Base-by-base conservation (phyloP, 1,140 invertebrate genomes). In the Orius insidiosus region DNA sequence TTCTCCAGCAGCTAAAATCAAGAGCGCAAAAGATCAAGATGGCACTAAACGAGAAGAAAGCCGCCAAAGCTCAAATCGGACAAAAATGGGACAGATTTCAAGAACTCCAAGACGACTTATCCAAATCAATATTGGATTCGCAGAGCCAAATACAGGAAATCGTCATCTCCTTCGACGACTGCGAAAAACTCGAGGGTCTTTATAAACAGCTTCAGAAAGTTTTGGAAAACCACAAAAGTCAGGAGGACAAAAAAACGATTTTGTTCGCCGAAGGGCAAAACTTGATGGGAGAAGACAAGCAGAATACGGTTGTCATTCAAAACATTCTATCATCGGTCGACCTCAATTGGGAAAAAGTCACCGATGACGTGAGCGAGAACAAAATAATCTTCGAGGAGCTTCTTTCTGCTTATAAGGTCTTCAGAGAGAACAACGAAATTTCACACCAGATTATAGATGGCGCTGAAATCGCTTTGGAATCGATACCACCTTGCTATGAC, bases 261-360 rank as follows among this genome's bases (percentile, higher is more conserved):
- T 62, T 83, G 1, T 69, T 75, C 31, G 70, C 75, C 54, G 75
- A 86, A 65, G 84, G 81, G 1, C 65, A 77, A 13, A 66, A 75
- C 42, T 60, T 89, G 32, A 79, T 87, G 69, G 76, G 79, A 54
- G 76, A 83, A 62, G 85, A 88, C 62, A 76, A 83, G 51, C 71
- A 73, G 18, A 80, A 80, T 52, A 76, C 79, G 59, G 74, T 76
- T 3, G 72, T 74, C 2, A 77, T 88, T 46, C 85, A 89, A 61
- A 79, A 80, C 47, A 74, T 76, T 32, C 57, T 89, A 1, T 70
- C 80, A 1, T 70, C 76, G 0, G 70, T 83, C 32, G 82, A 88
- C 52, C 71, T 74, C 19, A 77, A 78, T 48, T 89, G 80, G 72
- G 83, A 86, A 55, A 78, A 78, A 55, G 63, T 85, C 0, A 75